These are phyloP conservation scores for Polyodon spathula DNA, from an alignment of 2,113 vertebrate species.

Conservation along the genomic window DNA sequence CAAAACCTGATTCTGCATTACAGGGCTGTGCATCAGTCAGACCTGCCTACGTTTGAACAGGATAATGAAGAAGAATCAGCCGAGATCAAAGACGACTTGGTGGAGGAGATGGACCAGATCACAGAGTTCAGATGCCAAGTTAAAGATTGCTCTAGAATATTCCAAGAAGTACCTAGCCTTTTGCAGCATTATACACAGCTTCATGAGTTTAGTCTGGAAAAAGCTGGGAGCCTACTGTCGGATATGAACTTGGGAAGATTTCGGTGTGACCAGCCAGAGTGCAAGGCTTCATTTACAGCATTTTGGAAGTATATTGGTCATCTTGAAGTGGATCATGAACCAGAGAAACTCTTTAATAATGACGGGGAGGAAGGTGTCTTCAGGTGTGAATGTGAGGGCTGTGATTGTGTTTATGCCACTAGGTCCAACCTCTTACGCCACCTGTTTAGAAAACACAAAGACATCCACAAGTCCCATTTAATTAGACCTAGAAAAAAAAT, in stretches of 20 bases:
- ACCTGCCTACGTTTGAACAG: slow-evolving; percentile 65
- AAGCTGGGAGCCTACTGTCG: slow-evolving; percentile 64
- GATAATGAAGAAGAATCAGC: slow-evolving; percentile 69
- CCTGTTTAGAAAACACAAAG: slow-evolving; percentile 87
- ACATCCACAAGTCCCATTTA: slow-evolving; percentile 73
- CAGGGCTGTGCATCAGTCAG: slow-evolving; percentile 84
- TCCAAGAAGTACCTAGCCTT: slow-evolving; percentile 76
- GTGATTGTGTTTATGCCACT: slow-evolving; percentile 83
- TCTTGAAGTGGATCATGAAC: slow-evolving; percentile 69
- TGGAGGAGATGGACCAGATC: slow-evolving; percentile 46
- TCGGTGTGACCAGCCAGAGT: slow-evolving; percentile 76
- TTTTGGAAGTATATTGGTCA: slow-evolving; percentile 77
- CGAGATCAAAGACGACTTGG: slow-evolving; percentile 40
- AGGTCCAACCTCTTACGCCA: slow-evolving; percentile 87
- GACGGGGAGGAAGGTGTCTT: slow-evolving; percentile 66
- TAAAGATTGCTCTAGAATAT: slow-evolving; percentile 85
- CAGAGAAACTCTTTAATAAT: slow-evolving; percentile 54
- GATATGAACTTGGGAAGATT: slow-evolving; percentile 65
- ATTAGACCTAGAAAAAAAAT: slow-evolving; percentile 64
- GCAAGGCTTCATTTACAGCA: slow-evolving; percentile 64
- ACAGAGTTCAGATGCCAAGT: slow-evolving; percentile 86
- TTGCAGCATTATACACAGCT: slow-evolving; percentile 87
- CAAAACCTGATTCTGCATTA: slow-evolving; percentile 96
- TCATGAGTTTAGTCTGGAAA: slow-evolving; percentile 75
- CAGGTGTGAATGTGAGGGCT: slow-evolving; percentile 87